Evolutionary conservation across 2,888 invertebrate genomes (phyloP).

Genomic region (Dione juno): DNA sequence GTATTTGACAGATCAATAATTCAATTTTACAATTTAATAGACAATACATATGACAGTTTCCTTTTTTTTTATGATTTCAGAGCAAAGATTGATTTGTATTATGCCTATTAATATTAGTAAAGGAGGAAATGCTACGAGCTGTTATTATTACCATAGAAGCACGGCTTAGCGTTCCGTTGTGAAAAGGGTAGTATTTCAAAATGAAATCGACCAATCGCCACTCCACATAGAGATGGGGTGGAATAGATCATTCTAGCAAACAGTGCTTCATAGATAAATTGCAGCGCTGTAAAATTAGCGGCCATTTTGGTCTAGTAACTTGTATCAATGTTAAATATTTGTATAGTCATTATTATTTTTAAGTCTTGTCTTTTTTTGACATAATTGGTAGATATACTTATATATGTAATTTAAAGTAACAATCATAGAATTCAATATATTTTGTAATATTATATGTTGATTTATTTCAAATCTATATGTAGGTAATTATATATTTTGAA

Average conservation of each 20-base stretch:
- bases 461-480: too few relatives aligned
- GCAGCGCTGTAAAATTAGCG: conserved; percentile 21
- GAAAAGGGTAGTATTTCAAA: conserved; percentile 23
- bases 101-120: background rate
- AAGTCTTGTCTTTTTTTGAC: background rate
- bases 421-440: background rate
- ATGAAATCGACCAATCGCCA: conserved; percentile 26
- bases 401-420: background rate
- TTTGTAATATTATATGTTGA: too few relatives aligned
- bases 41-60: background rate
- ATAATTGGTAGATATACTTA: too few relatives aligned
- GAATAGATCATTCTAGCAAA: conserved; percentile 23
- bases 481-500: too few relatives aligned
- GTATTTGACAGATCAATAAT: background rate
- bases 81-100: background rate
- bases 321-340: background rate
- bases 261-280: conserved; percentile 28
- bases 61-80: background rate
- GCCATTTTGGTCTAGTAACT: background rate
- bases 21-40: background rate
- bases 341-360: background rate
- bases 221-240: conserved; percentile 23
- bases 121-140: conserved; percentile 1
- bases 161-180: conserved; percentile 17
- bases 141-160: conserved; percentile 21